phyloP scores from a whole-genome alignment of 2,797 vertebrate species.

The Onychomys torridus region DNA sequence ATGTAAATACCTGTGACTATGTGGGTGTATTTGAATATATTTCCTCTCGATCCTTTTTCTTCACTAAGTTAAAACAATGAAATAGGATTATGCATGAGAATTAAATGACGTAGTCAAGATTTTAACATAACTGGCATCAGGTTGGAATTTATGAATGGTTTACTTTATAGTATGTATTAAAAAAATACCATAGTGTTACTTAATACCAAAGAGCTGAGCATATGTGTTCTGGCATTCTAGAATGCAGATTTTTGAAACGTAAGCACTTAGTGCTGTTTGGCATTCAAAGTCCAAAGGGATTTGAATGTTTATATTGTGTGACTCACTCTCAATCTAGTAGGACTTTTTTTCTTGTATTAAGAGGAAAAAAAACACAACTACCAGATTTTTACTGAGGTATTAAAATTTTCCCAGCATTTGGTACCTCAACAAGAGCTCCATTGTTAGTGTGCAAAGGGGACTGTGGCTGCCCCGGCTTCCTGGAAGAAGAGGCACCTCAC shows the following conservation, averaged over 20 bases:
- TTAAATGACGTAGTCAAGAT: slow-evolving; percentile 40
- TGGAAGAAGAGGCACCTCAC: neutral
- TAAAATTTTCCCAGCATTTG: slow-evolving; percentile 66
- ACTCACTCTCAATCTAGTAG: slow-evolving; percentile 70
- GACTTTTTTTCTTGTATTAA: slow-evolving; percentile 72
- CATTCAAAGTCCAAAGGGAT: slow-evolving; percentile 67
- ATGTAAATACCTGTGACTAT: neutral
- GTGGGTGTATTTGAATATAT: neutral
- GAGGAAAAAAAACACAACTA: slow-evolving; percentile 45
- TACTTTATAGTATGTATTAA: slow-evolving; percentile 66
- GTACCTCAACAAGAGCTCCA: slow-evolving; percentile 59
- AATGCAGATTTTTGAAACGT: slow-evolving; percentile 57
- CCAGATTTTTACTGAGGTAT: slow-evolving; percentile 74
- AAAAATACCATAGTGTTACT: slow-evolving; percentile 65
- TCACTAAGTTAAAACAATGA: slow-evolving; percentile 51
- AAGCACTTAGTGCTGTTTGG: slow-evolving; percentile 44
- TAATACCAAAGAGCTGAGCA: slow-evolving; percentile 62
- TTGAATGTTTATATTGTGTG: slow-evolving; percentile 77
- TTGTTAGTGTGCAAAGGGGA: slow-evolving; percentile 49
- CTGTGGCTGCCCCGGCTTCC: neutral
- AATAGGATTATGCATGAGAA: slow-evolving; percentile 66
- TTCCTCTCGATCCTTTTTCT: neutral
- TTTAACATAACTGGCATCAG: slow-evolving; percentile 65
- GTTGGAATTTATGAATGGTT: slow-evolving; percentile 70
- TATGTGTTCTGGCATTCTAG: slow-evolving; percentile 73